Percentiles rank a stretch among this genome's conserved stretches.
phyloP scores from a whole-genome alignment of 2,888 invertebrate genomes.

The Dichetophora obliterata region DNA sequence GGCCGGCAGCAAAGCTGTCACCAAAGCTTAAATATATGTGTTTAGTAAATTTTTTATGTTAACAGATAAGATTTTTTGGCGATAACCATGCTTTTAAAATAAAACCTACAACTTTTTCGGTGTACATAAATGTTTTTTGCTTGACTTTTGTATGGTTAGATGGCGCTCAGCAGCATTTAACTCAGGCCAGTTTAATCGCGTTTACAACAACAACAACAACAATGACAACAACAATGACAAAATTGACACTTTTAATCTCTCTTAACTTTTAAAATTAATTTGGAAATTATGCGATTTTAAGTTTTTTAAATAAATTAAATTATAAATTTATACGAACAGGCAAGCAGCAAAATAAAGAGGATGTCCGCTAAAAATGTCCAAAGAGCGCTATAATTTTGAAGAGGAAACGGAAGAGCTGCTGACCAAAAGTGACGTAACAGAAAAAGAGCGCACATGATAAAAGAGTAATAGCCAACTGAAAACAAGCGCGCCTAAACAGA shows the following conservation, averaged over 20 bases:
- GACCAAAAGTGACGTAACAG: neutral
- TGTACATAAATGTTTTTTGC: too few relatives aligned
- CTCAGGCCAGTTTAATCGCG: neutral
- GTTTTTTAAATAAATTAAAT: conserved; percentile 50
- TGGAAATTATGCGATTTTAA: conserved; percentile 23
- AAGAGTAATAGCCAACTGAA: neutral
- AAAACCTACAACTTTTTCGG: too few relatives aligned
- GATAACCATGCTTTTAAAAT: too few relatives aligned
- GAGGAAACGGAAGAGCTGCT: conserved; percentile 25
- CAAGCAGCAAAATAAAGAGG: conserved; percentile 34
- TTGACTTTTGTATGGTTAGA: neutral
- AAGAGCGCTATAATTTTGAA: neutral
- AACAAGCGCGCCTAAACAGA: neutral
- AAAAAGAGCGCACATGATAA: neutral
- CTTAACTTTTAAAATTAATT: conserved; percentile 8
- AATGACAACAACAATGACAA: neutral
- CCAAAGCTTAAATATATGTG: too few relatives aligned
- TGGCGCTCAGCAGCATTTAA: neutral
- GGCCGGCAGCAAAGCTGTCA: conserved; percentile 24
- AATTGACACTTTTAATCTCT: neutral
- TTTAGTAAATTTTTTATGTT: too few relatives aligned
- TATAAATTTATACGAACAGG: conserved; percentile 48
- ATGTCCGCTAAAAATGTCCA: neutral
- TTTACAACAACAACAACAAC: neutral
- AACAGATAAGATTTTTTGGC: too few relatives aligned